These are phyloP conservation scores for Chorisops tibialis DNA, from an alignment of 2,888 invertebrate species.

Conservation along the genomic window DNA sequence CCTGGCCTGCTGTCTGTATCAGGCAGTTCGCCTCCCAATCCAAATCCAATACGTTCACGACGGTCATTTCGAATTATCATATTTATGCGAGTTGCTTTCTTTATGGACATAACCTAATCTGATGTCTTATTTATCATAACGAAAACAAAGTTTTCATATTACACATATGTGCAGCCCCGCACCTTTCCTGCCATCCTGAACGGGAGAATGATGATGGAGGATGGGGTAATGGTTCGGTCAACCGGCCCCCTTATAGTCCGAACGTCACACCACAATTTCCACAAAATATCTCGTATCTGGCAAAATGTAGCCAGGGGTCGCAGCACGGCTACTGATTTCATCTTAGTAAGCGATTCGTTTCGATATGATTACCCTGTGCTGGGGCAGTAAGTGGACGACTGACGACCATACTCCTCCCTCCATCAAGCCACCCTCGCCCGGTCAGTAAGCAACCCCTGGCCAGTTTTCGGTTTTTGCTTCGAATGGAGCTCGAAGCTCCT, in stretches of 20 bases:
- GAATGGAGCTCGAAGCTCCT: not conserved
- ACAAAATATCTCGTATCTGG: not conserved
- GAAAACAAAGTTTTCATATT: slow-evolving; percentile 30
- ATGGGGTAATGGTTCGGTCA: not conserved
- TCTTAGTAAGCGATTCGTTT: slow-evolving; percentile 31
- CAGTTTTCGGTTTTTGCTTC: not conserved
- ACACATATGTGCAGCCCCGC: not conserved
- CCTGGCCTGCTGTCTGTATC: too few species aligned
- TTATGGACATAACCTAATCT: slow-evolving; percentile 32
- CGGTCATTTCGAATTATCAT: slow-evolving; percentile 33
- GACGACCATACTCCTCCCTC: not conserved
- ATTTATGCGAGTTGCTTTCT: slow-evolving; percentile 33
- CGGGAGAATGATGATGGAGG: not conserved
- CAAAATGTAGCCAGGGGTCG: slow-evolving; percentile 26
- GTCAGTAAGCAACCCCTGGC: not conserved
- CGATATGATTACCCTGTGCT: slow-evolving; percentile 19
- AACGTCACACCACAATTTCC: too few species aligned
- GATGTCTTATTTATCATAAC: slow-evolving; percentile 35
- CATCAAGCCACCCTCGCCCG: not conserved
- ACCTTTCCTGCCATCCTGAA: too few species aligned
- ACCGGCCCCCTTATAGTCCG: not conserved
- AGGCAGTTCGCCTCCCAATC: too few species aligned
- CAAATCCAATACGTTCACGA: slow-evolving; percentile 15
- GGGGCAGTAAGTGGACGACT: slow-evolving; percentile 28
- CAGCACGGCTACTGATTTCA: slow-evolving; percentile 32